Conservation (phyloP, 2,797 vertebrate genomes). For the Typhlichthys subterraneus region DNA sequence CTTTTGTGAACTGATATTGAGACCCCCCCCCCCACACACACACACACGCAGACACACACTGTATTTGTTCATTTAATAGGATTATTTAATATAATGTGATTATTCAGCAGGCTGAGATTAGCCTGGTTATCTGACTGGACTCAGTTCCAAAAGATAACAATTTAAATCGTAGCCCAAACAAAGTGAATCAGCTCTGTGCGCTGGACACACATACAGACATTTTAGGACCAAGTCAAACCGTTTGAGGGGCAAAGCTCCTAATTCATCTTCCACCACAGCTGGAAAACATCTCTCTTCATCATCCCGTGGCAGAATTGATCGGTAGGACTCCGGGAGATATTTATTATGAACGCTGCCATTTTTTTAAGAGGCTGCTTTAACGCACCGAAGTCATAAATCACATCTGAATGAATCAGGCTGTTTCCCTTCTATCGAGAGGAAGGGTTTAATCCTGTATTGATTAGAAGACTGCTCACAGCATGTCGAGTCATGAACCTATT, state of each 20-base stretch:
- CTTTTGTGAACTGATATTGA: too few species aligned
- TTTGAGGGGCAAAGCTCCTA: too few species aligned
- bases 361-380: slow-evolving; percentile 74
- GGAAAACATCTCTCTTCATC: slow-evolving; percentile 65
- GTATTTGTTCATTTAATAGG: too few species aligned
- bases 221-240: too few species aligned
- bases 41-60: neutral
- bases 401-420: slow-evolving; percentile 46
- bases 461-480: slow-evolving; percentile 17
- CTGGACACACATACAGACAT: too few species aligned
- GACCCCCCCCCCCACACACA: neutral
- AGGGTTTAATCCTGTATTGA: slow-evolving; percentile 69
- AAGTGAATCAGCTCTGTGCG: too few species aligned
- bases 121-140: neutral
- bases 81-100: too few species aligned
- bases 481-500: slow-evolving; percentile 33
- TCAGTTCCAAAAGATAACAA: too few species aligned
- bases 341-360: slow-evolving; percentile 80
- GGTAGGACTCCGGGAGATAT: slow-evolving; percentile 75
- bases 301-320: slow-evolving; percentile 76
- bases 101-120: neutral
- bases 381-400: slow-evolving; percentile 76
- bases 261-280: too few species aligned
- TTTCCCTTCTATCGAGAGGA: slow-evolving; percentile 45
- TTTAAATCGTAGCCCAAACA: too few species aligned